Percentiles rank a stretch among this genome's conserved stretches.
Evolutionary conservation across 1,140 invertebrate genomes (phyloP).

Genomic region (Globodera rostochiensis): DNA sequence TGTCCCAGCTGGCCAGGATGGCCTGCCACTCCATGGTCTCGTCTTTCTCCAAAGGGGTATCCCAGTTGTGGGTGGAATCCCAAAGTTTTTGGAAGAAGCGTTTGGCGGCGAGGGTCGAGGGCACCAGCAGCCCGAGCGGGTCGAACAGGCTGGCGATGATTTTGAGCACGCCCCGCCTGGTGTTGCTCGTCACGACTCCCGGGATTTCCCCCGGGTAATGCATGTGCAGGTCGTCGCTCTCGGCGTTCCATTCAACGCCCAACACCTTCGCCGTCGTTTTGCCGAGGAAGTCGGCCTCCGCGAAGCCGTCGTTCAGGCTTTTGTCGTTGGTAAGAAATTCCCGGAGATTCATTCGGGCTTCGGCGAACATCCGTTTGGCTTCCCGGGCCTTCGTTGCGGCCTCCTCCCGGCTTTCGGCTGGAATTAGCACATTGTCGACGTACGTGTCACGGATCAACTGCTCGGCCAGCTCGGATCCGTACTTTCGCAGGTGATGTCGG

Average conservation of each 20-base stretch:
- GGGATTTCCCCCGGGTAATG: neutral
- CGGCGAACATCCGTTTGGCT: conserved; percentile 30
- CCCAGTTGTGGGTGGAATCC: conserved; percentile 28
- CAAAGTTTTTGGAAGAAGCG: conserved; percentile 41
- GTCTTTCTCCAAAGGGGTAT: neutral
- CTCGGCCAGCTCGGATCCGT: neutral
- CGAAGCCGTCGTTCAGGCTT: conserved; percentile 10
- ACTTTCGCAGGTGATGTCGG: conserved; percentile 27
- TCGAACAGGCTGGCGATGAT: conserved; percentile 30
- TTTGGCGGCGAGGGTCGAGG: conserved; percentile 33
- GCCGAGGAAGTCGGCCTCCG: neutral
- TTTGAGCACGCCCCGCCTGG: conserved; percentile 32
- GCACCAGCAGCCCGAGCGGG: conserved; percentile 33
- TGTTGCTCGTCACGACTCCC: neutral
- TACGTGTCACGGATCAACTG: neutral
- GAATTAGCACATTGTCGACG: neutral
- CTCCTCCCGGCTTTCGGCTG: conserved; percentile 14
- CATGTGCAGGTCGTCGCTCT: neutral
- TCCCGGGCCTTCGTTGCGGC: conserved; percentile 21
- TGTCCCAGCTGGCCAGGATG: neutral
- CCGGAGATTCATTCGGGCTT: conserved; percentile 42
- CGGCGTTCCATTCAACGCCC: conserved; percentile 40
- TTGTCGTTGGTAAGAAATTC: conserved; percentile 32
- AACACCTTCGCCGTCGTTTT: conserved; percentile 28
- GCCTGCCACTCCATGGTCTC: neutral